These are phyloP conservation scores for Denticeps clupeoides DNA, from an alignment of 2,797 vertebrate genomes.

Conservation along the genomic window DNA sequence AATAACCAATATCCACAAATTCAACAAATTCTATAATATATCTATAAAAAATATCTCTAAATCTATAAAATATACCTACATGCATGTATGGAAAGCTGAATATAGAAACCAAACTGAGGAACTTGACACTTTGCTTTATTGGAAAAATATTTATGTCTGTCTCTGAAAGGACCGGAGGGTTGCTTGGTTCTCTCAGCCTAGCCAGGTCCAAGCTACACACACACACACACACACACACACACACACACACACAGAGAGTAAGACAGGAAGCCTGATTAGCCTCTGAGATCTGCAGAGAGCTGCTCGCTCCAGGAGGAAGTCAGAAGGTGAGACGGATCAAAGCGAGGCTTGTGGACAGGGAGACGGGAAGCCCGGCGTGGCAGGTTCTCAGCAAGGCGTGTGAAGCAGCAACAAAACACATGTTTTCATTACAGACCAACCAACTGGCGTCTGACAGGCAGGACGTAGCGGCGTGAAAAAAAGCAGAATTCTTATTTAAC, in stretches of 20 bases:
- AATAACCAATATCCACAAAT: conserved; percentile 15
- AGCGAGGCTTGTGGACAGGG: conserved; percentile 63
- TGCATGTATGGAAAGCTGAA: too few species aligned
- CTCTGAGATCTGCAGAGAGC: conserved; percentile 45
- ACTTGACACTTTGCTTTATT: too few species aligned
- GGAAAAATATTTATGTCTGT: too few species aligned
- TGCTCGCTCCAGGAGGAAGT: conserved; percentile 61
- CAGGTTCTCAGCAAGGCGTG: conserved; percentile 57
- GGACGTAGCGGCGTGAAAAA: too few species aligned
- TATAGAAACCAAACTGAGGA: too few species aligned
- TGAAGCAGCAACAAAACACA: conserved; percentile 35
- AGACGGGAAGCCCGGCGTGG: conserved; percentile 53
- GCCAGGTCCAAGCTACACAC: conserved; percentile 54
- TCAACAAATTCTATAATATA: too few species aligned
- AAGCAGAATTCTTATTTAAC: too few species aligned
- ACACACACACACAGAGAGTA: conserved; percentile 52
- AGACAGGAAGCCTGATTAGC: conserved; percentile 61
- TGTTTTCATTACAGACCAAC: conserved; percentile 41
- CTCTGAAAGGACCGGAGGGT: not conserved
- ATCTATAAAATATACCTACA: too few species aligned
- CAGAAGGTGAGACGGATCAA: conserved; percentile 68
- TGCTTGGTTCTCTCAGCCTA: conserved; percentile 32
- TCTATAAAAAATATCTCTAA: too few species aligned
- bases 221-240: too few species aligned
- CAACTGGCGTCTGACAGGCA: conserved; percentile 36